Percentiles rank a stretch among this genome's conserved stretches.
These are phyloP conservation scores for Octonoba sinensis DNA, from an alignment of 2,888 invertebrate species.

Conservation along the genomic window DNA sequence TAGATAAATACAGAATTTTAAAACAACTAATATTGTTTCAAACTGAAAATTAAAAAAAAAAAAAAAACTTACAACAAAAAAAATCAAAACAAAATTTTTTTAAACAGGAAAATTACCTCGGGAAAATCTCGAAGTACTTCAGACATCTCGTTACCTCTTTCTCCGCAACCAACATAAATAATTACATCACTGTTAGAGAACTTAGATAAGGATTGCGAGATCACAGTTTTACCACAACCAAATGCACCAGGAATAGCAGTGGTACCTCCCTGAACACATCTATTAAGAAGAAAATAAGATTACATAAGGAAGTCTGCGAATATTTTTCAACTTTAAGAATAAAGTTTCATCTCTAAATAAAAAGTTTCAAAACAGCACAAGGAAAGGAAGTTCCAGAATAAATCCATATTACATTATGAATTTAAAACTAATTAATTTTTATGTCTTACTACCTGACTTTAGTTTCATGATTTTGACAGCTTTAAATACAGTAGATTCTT, in stretches of 20 bases:
- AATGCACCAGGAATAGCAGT: conserved; percentile 99
- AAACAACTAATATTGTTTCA: not conserved
- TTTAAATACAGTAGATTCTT: no score
- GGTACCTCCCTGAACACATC: conserved; percentile 97
- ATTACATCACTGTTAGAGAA: conserved; percentile 99
- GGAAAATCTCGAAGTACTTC: conserved; percentile 99
- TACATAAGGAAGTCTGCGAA: not conserved
- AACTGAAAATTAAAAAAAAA: not conserved
- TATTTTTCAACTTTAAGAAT: no score
- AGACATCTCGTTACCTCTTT: conserved; percentile 99
- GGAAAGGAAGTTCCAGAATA: no score
- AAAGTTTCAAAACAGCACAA: no score
- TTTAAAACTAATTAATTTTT: no score
- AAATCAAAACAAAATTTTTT: no score
- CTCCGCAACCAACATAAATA: conserved; percentile 99
- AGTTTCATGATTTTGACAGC: no score
- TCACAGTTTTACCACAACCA: conserved; percentile 99
- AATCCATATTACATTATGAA: no score
- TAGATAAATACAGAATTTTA: not conserved
- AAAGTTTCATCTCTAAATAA: no score
- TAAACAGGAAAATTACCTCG: conserved; percentile 74
- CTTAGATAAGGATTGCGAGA: conserved; percentile 98
- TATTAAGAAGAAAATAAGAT: conserved; percentile 69
- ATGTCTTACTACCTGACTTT: no score
- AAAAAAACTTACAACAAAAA: no score